A percentile compares a stretch with the other conserved stretches of the same genome.
Evolutionary conservation across 2,113 vertebrate genomes (phyloP).

Genomic region (Sapajus apella): DNA sequence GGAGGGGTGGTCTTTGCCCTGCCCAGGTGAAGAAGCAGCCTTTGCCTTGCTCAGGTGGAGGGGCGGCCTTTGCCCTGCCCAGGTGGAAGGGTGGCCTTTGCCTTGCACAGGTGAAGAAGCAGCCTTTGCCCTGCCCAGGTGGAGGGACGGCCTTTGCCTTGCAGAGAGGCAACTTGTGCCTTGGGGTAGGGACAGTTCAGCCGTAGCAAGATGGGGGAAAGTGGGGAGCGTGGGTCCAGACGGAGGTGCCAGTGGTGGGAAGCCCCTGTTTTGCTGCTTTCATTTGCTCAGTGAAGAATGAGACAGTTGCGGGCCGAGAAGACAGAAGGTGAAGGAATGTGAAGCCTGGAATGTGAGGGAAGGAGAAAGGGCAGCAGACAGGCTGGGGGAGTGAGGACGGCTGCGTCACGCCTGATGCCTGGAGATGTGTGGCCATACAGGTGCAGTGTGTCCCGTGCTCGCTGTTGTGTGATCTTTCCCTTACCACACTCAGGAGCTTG

Average conservation of each 20-base stretch:
- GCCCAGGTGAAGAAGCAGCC: too few relatives aligned
- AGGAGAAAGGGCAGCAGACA: too few relatives aligned
- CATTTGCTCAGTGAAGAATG: background rate
- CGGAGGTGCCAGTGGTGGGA: background rate
- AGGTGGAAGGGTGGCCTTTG: too few relatives aligned
- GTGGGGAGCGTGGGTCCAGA: accelerated
- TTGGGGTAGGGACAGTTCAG: background rate
- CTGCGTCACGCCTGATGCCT: background rate
- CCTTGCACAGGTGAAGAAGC: background rate
- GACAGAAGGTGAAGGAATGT: too few relatives aligned
- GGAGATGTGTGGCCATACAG: background rate
- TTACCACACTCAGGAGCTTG: background rate
- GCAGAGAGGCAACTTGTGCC: too few relatives aligned
- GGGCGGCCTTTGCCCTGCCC: too few relatives aligned
- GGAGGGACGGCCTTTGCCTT: too few relatives aligned
- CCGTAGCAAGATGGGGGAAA: too few relatives aligned
- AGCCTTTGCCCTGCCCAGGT: too few relatives aligned
- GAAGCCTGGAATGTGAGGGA: background rate
- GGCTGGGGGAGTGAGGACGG: background rate
- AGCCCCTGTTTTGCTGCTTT: background rate
- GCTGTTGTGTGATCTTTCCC: background rate
- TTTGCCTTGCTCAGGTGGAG: background rate
- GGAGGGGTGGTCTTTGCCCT: too few relatives aligned
- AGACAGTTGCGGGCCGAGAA: background rate
- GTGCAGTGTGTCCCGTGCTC: accelerated